Evolutionary conservation across 2,888 invertebrate species (phyloP), one percentile per base, ranked within the genome.

Genomic region (Philhelius pedissequus): DNA sequence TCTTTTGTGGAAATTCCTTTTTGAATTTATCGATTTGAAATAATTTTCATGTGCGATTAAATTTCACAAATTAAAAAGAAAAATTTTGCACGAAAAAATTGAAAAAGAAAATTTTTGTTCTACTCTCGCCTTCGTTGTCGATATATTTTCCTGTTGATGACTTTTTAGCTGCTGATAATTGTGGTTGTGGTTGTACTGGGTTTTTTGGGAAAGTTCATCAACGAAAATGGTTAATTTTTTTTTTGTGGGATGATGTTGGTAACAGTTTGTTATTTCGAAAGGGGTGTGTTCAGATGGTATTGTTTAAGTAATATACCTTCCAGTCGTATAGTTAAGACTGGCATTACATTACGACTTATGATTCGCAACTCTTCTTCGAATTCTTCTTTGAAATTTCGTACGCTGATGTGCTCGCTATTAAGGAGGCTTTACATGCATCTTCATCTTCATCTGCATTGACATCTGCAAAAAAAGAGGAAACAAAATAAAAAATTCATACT

Each of bases 101-200:
- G 66, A 56, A 20, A 69, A 78, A 75, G 74, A 74, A 79, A 82
- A 68, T 71, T 66, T 60, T 52, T 32, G 30, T 25, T 40, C 60
- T 48, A 22, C 18, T 38, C 20, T 78, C 62, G 73, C 35, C 56
- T 83, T 83, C 79, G 79, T 83, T 79, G 83, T 83, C 83, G 78
- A 74, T 54, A 54, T 56, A 35, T 38, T 15, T 78, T 74, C 64
- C 79, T 83, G 52, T 75, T 83, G 83, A 79, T 83, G 83, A 79
- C 50, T 83, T 27, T 27, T 43, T n/a, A n/a, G 11, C 1, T 56
- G 56, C 30, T 54, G 32, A 18, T 22, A 27, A 7, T 22, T 35
- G 56, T 54, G 54, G n/a, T n/a, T n/a, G n/a, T n/a, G n/a, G n/a
- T n/a, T n/a, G n/a, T n/a, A n/a, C 54, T 54, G 54, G 54, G 56